Conservation (phyloP, 2,113 vertebrate genomes). For the Gallinago paraguaiae region DNA sequence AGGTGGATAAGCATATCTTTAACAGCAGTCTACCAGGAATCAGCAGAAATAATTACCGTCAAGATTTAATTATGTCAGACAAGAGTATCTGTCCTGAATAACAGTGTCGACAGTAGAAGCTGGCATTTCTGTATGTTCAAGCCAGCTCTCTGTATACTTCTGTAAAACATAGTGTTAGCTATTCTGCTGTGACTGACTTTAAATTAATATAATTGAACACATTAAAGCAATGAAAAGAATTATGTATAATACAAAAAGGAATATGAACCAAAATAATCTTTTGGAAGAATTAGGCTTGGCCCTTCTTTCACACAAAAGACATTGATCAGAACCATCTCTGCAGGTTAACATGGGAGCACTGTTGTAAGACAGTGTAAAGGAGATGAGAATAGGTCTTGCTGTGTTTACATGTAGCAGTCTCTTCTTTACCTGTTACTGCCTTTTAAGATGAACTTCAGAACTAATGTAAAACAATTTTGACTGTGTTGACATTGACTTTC, state of each 20-base stretch:
- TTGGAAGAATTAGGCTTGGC: not conserved
- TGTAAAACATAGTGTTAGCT: conserved; percentile 42
- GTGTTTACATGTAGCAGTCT: not conserved
- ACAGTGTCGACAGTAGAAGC: conserved; percentile 45
- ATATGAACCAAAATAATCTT: not conserved
- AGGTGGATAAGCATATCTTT: conserved; percentile 75
- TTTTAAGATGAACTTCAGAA: not conserved
- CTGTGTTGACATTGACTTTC: not conserved
- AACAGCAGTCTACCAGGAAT: conserved; percentile 72
- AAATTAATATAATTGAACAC: conserved; percentile 48
- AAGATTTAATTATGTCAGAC: conserved; percentile 80
- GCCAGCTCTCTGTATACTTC: conserved; percentile 36
- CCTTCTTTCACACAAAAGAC: not conserved
- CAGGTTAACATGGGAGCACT: not conserved
- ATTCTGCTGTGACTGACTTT: conserved; percentile 39
- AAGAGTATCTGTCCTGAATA: conserved; percentile 72
- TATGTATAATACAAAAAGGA: not conserved
- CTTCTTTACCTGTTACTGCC: not conserved
- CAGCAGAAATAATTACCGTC: conserved; percentile 73
- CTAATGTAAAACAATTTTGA: not conserved
- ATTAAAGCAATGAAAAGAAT: conserved; percentile 28
- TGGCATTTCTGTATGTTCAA: conserved; percentile 55
- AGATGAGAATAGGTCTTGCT: not conserved
- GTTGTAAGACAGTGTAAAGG: not conserved
- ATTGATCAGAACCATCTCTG: not conserved